These are phyloP conservation scores for Menidia menidia DNA, from an alignment of 2,797 vertebrate species.

Conservation along the genomic window DNA sequence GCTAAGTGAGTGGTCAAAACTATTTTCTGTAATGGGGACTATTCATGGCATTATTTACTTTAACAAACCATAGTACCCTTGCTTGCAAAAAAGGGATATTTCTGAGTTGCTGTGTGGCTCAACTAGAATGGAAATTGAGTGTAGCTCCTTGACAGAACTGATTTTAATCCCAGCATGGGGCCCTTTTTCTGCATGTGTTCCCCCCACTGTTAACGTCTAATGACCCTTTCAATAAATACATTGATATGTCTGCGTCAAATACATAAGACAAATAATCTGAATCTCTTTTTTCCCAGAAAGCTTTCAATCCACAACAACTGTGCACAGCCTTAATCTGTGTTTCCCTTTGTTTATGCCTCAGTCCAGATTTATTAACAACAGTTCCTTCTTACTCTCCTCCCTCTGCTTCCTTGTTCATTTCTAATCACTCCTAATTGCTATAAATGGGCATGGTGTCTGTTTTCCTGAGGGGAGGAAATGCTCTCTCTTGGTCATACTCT, in stretches of 20 bases:
- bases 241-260: not conserved
- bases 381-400: not conserved
- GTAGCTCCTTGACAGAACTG: too few relatives aligned
- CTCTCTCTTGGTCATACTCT: not conserved
- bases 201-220: too few relatives aligned
- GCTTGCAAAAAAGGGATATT: not conserved
- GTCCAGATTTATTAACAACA: conserved; percentile 12
- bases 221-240: too few relatives aligned
- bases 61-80: not conserved
- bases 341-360: not conserved
- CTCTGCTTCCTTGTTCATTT: conserved; percentile 16
- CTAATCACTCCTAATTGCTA: conserved; percentile 54
- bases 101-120: too few relatives aligned
- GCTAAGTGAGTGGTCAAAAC: not conserved
- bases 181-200: too few relatives aligned
- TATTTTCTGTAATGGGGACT: not conserved
- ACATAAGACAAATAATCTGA: not conserved
- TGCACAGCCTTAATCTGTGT: not conserved
- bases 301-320: not conserved
- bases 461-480: conserved; percentile 11
- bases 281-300: not conserved
- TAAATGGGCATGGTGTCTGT: conserved; percentile 72
- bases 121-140: too few relatives aligned
- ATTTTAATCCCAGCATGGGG: too few relatives aligned
- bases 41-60: not conserved